These are phyloP conservation scores for Psilanteris sp. DNA, from an alignment of 1,140 invertebrate species.

Conservation along the genomic window DNA sequence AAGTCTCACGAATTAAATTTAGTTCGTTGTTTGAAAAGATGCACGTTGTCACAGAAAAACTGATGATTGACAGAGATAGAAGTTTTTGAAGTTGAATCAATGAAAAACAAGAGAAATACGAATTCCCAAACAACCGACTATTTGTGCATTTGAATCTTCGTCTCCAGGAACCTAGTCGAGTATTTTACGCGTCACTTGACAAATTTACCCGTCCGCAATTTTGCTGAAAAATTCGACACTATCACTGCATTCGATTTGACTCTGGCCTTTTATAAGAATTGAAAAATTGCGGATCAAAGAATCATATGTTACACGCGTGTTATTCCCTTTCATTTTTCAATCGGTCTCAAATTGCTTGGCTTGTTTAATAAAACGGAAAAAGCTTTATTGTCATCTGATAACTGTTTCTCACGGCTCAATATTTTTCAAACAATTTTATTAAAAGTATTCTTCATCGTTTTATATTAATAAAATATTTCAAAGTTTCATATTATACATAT, in stretches of 20 bases:
- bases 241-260: slow-evolving; percentile 35
- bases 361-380: slow-evolving; percentile 47
- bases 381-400: slow-evolving; percentile 13
- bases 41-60: slow-evolving; percentile 14
- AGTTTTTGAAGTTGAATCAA: slow-evolving; percentile 13
- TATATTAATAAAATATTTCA: too few species aligned
- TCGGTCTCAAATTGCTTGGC: neutral
- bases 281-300: slow-evolving; percentile 41
- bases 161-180: slow-evolving; percentile 34
- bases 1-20: slow-evolving; percentile 41
- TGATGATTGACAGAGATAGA: slow-evolving; percentile 29
- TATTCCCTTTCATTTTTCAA: slow-evolving; percentile 36
- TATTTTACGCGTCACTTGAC: slow-evolving; percentile 52
- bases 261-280: slow-evolving; percentile 42
- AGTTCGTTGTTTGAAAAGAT: slow-evolving; percentile 29
- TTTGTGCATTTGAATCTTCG: slow-evolving; percentile 51
- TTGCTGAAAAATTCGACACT: slow-evolving; percentile 43
- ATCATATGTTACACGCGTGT: slow-evolving; percentile 40
- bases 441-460: too few species aligned
- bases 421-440: slow-evolving; percentile 9
- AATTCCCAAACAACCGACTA: slow-evolving; percentile 27
- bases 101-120: slow-evolving; percentile 13
- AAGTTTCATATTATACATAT: too few species aligned
- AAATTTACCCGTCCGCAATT: slow-evolving; percentile 55
- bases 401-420: slow-evolving; percentile 3